These are phyloP conservation scores for Drosophila aldrichi DNA, from an alignment of 2,888 invertebrate genomes.

Conservation along the genomic window DNA sequence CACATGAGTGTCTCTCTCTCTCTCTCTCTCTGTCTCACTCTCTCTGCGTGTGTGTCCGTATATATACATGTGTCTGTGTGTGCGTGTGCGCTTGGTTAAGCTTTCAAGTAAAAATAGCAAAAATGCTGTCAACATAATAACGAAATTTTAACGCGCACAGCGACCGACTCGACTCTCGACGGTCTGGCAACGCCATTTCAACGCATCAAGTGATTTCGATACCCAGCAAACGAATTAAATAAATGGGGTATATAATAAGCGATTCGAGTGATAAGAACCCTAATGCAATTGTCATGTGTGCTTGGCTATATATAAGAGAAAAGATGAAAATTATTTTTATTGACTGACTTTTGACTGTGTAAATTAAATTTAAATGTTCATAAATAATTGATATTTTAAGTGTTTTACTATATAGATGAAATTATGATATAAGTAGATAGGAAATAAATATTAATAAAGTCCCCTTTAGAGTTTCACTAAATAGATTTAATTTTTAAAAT, in stretches of 20 bases:
- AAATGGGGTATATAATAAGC: constrained; percentile 7
- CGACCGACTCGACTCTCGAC: constrained; percentile 54
- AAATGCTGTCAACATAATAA: constrained; percentile 81
- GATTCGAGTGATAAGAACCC: neutral
- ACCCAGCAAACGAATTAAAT: constrained; percentile 8
- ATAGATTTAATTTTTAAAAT: too few species aligned
- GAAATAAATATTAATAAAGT: too few species aligned
- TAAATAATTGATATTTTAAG: neutral
- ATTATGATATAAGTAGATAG: too few species aligned
- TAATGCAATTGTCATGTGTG: neutral
- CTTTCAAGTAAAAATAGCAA: constrained; percentile 82
- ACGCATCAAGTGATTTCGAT: constrained; percentile 70
- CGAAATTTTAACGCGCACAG: constrained; percentile 77
- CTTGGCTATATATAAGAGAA: neutral
- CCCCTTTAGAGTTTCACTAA: too few species aligned
- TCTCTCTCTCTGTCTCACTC: neutral
- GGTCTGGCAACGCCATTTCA: constrained; percentile 71
- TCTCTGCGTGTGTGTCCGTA: constrained; percentile 1
- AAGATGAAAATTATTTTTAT: neutral
- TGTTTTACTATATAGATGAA: too few species aligned
- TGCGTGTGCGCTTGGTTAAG: constrained; percentile 72
- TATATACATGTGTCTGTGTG: constrained; percentile 26
- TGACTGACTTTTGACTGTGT: neutral
- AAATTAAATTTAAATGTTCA: neutral
- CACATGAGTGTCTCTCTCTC: constrained; percentile 16